Evolutionary conservation across 2,888 invertebrate species (phyloP), one percentile per base, ranked within the genome.

Genomic region (Meghimatium bilineatum): DNA sequence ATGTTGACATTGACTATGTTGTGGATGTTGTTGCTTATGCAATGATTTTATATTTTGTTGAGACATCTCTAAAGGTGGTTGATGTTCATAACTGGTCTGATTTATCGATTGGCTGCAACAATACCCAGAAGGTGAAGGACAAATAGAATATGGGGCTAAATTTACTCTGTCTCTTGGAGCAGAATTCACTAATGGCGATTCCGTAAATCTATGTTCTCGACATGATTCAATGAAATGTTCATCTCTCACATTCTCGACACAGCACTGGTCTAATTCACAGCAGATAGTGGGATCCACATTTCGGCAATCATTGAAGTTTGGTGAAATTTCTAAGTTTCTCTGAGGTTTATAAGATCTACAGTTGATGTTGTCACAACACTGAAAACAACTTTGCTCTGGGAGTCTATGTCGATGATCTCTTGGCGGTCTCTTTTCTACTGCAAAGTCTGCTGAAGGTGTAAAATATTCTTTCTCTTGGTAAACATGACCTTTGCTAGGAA

Each of bases 211-310:
- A 34, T n/a, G n/a, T 49, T 78, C 72, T 44, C 60, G 49, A 29
- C 44, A 75, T 20, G 75, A 29, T 17, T 82, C 75, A 75, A 81
- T 75, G 74, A 71, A 38, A 1, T 72, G 74, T 29, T 74, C 75
- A 1, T 81, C 81, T 74, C 75, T 63, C 56, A 56, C 36, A 38
- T 75, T 44, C 17, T 75, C 66, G 1, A 66, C 12, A 75, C 8
- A 82, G n/a, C 72, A 74, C 32, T 66, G 66, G 67, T 72, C 72
- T 20, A 74, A 60, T 49, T 81, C 81, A 74, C 63, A 75, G 32
- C 63, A 82, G 26, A 82, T 66, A 49, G 66, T 29, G 20, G 82
- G 74, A 75, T 82, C 75, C 66, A 66, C 8, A n/a, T 49, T 26
- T 20, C 67, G 74, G 26, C 38, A 75, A 23, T 75, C 75, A 12